Percentiles rank a stretch among this genome's conserved stretches.
phyloP scores from a whole-genome alignment of 2,797 vertebrate genomes.

The Tapera naevia region DNA sequence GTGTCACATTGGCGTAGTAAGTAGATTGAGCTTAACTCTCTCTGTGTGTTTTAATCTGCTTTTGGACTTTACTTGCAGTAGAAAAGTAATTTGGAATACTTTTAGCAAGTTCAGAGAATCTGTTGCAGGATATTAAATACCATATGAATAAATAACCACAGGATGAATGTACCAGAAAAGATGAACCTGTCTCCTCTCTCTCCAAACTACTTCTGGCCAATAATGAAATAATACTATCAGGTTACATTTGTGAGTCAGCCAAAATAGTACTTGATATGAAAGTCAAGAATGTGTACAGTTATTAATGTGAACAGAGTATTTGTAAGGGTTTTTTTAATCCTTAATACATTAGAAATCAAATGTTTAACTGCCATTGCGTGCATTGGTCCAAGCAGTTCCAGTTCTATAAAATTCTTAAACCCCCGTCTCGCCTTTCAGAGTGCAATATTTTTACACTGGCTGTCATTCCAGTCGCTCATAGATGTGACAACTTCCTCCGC shows the following conservation, averaged over 20 bases:
- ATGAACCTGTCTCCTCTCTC: background rate
- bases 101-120: background rate
- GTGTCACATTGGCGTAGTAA: constrained; percentile 97
- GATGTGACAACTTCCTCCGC: background rate
- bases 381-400: background rate
- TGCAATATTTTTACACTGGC: background rate
- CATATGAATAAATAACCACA: background rate
- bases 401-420: background rate
- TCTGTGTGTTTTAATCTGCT: background rate
- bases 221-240: background rate
- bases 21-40: constrained; percentile 44
- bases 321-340: background rate
- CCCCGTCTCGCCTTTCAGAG: background rate
- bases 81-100: background rate
- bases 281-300: background rate
- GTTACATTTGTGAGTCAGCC: background rate
- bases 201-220: background rate
- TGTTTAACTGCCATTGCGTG: background rate
- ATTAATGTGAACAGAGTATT: background rate
- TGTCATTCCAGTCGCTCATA: background rate
- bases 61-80: background rate
- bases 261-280: background rate
- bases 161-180: background rate
- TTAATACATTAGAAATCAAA: background rate
- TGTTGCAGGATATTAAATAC: background rate